These are phyloP conservation scores for Pinna nobilis DNA, from an alignment of 1,140 invertebrate species.

Conservation along the genomic window DNA sequence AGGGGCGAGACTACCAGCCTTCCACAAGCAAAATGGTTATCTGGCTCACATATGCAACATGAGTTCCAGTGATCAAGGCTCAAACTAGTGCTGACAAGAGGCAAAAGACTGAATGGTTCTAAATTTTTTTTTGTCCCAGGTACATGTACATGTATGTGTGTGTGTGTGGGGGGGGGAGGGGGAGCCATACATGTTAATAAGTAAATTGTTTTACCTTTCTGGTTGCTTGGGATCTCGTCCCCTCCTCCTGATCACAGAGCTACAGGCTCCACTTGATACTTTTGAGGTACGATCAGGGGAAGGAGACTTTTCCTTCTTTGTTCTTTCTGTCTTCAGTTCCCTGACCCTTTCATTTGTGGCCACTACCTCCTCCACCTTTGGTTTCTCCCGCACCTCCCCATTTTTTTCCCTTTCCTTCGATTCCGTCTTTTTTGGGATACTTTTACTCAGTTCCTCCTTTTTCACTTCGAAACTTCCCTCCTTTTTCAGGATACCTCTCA, in stretches of 20 bases:
- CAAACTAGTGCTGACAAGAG: too few relatives aligned
- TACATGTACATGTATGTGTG: too few relatives aligned
- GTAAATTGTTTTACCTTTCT: constrained; percentile 68
- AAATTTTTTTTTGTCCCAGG: too few relatives aligned
- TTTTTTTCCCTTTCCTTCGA: constrained; percentile 49
- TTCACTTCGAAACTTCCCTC: constrained; percentile 59
- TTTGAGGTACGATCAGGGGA: not conserved
- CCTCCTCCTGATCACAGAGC: not conserved
- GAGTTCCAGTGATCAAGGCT: too few relatives aligned
- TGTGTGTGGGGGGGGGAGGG: too few relatives aligned
- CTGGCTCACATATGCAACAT: too few relatives aligned
- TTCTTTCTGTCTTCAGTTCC: not conserved
- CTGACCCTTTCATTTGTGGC: not conserved
- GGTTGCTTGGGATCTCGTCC: constrained; percentile 24
- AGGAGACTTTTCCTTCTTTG: not conserved
- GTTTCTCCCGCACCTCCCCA: constrained; percentile 1
- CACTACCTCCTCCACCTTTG: not conserved
- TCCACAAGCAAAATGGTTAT: too few relatives aligned
- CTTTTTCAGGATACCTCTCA: constrained; percentile 59
- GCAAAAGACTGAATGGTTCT: too few relatives aligned
- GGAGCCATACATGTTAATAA: too few relatives aligned
- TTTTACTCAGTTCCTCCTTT: constrained; percentile 69
- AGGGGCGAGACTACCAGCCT: too few relatives aligned
- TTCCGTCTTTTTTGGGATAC: constrained; percentile 52
- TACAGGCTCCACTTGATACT: not conserved